phyloP scores from a whole-genome alignment of 64 coral and sea anemone genomes.

The Dendronephthya gigantea region DNA sequence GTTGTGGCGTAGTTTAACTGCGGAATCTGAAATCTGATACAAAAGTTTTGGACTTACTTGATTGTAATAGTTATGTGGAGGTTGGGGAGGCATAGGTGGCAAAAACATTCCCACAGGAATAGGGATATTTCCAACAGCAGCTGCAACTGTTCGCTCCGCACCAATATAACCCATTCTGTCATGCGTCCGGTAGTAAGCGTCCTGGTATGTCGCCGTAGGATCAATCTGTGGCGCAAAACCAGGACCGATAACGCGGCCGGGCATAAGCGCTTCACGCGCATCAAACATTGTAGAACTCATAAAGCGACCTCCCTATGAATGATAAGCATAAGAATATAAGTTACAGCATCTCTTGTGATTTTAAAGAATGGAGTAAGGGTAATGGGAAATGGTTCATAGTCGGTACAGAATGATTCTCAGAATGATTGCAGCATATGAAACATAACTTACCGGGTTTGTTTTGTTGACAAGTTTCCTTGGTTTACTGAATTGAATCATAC shows the following conservation, averaged over 20 bases:
- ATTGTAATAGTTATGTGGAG: constrained; percentile 70
- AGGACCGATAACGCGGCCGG: constrained; percentile 66
- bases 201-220: constrained; percentile 51
- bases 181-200: constrained; percentile 80
- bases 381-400: neutral
- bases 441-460: constrained; percentile 75
- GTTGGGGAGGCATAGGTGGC: constrained; percentile 79
- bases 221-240: constrained; percentile 72
- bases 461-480: constrained; percentile 95
- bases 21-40: too few species aligned
- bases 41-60: constrained; percentile 42
- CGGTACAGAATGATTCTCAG: neutral
- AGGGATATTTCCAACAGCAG: constrained; percentile 86
- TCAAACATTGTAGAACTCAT: constrained; percentile 99
- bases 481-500: constrained; percentile 98
- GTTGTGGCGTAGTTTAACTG: too few species aligned
- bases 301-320: constrained; percentile 74
- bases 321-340: too few species aligned
- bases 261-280: constrained; percentile 84
- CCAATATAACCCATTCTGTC: constrained; percentile 94
- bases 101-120: constrained; percentile 98
- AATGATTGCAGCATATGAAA: neutral
- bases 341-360: too few species aligned
- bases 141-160: constrained; percentile 72
- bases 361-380: neutral